A percentile compares a stretch with the other conserved stretches of the same genome.
Conservation (phyloP, 1,140 invertebrate genomes). For the Radopholus similis region DNA sequence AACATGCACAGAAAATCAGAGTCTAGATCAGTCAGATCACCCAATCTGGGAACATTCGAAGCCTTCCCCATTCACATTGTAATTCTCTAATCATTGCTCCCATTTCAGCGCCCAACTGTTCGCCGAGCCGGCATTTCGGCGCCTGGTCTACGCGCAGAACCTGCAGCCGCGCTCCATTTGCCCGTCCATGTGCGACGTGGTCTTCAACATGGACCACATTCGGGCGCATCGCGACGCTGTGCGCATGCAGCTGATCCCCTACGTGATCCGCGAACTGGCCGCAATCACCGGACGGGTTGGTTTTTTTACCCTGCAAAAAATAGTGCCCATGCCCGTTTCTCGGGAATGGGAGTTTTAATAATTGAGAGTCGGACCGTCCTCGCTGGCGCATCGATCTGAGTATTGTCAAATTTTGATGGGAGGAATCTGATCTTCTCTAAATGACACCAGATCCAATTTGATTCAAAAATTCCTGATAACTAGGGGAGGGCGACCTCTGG, state of each 20-base stretch:
- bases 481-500: too few relatives aligned
- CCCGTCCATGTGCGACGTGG: conserved; percentile 17
- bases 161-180: conserved; percentile 29
- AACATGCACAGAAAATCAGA: too few relatives aligned
- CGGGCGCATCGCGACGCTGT: conserved; percentile 13
- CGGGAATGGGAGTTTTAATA: too few relatives aligned
- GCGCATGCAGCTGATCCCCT: conserved; percentile 21
- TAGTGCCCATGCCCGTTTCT: too few relatives aligned
- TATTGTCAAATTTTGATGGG: not conserved
- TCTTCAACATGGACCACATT: conserved; percentile 30
- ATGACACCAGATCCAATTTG: too few relatives aligned
- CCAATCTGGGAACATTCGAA: too few relatives aligned
- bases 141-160: conserved; percentile 26
- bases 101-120: not conserved
- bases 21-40: not conserved
- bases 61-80: too few relatives aligned
- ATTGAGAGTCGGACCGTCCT: too few relatives aligned
- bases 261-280: conserved; percentile 24
- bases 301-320: not conserved
- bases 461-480: too few relatives aligned
- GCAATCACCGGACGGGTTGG: conserved; percentile 26
- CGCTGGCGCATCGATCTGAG: too few relatives aligned
- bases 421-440: too few relatives aligned
- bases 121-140: conserved; percentile 16
- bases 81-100: too few relatives aligned